These are phyloP conservation scores for Megaceryle torquata DNA, from an alignment of 2,113 vertebrate species.

Conservation along the genomic window DNA sequence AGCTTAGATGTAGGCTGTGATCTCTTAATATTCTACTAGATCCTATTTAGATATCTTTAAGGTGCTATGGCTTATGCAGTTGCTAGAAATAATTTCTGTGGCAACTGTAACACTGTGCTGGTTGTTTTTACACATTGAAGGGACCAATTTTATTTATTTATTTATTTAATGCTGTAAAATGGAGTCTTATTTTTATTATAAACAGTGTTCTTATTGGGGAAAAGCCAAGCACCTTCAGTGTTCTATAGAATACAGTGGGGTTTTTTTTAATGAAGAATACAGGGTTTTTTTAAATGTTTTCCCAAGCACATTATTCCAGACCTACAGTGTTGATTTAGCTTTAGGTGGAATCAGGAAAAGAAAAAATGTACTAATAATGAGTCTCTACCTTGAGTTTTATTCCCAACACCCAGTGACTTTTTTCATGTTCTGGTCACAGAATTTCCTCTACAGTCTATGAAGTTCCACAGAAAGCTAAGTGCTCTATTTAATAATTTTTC, in stretches of 20 bases:
- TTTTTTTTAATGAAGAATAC: background rate
- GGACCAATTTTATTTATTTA: background rate
- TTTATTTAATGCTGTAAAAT: background rate
- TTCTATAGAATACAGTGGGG: background rate
- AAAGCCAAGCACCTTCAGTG: background rate
- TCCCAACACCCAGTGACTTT: background rate
- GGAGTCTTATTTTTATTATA: background rate
- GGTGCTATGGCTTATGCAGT: background rate
- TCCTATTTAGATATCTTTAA: background rate
- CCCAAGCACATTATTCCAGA: background rate
- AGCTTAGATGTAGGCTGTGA: background rate
- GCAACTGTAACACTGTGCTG: background rate
- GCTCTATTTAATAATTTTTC: background rate
- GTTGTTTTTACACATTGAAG: background rate
- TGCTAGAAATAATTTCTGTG: background rate
- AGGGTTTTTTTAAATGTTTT: background rate
- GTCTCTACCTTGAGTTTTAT: background rate
- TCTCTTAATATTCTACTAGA: accelerated
- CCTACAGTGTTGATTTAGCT: background rate
- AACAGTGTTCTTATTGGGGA: background rate
- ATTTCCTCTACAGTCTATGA: background rate
- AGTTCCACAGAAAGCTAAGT: background rate
- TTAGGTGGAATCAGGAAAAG: background rate
- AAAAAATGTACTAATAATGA: background rate
- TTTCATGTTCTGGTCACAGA: background rate